Evolutionary conservation across 1,140 invertebrate species (phyloP).

Genomic region (Drosophila takahashii): DNA sequence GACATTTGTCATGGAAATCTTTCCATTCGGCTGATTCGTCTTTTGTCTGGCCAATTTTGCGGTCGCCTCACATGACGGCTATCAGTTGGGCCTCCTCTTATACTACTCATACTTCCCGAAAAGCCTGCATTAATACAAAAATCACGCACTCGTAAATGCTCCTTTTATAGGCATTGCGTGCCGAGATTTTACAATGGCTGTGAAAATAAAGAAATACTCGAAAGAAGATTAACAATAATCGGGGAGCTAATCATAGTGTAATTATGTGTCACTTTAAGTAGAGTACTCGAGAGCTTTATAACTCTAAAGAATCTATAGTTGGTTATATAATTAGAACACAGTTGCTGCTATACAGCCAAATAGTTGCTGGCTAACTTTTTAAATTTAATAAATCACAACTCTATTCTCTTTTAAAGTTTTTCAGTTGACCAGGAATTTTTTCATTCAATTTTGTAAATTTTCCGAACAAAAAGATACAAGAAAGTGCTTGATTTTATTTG

Average conservation of each 20-base stretch:
- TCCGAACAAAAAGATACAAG: neutral
- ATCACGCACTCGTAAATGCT: slow-evolving; percentile 73
- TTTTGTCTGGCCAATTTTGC: slow-evolving; percentile 53
- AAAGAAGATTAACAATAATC: slow-evolving; percentile 41
- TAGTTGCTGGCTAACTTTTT: too few relatives aligned
- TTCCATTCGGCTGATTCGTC: slow-evolving; percentile 42
- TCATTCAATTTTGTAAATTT: neutral
- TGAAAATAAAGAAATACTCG: slow-evolving; percentile 26
- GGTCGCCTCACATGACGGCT: slow-evolving; percentile 31
- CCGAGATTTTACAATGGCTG: slow-evolving; percentile 58
- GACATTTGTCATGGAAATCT: slow-evolving; percentile 54
- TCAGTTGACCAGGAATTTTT: neutral
- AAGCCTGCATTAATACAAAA: slow-evolving; percentile 58
- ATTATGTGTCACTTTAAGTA: slow-evolving; percentile 43
- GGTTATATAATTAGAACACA: too few relatives aligned
- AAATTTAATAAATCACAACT: too few relatives aligned
- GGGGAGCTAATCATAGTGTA: slow-evolving; percentile 53
- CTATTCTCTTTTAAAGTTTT: neutral
- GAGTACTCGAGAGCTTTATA: neutral
- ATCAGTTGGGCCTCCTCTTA: slow-evolving; percentile 8
- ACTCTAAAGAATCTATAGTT: neutral
- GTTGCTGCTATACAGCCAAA: too few relatives aligned
- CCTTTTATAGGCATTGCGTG: slow-evolving; percentile 69
- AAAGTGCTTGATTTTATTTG: neutral
- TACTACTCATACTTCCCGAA: neutral